Evolutionary conservation across 2,113 vertebrate species (phyloP).

Genomic region (Trachemys scripta): DNA sequence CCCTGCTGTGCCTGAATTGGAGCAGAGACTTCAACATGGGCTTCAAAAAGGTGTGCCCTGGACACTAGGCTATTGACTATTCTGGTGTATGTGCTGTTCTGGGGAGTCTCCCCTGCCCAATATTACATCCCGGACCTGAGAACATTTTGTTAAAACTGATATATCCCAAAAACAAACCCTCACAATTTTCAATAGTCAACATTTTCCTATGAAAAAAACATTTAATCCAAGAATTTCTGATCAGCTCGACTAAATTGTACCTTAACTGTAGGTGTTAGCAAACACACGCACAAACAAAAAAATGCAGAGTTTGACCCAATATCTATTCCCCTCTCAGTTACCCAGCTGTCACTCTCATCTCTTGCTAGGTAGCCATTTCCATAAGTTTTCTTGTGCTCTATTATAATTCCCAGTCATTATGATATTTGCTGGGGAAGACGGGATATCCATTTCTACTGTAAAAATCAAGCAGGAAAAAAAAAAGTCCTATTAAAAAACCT

Average conservation of each 20-base stretch:
- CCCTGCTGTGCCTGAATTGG: background rate
- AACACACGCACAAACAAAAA: background rate
- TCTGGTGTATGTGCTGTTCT: background rate
- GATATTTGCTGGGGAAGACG: background rate
- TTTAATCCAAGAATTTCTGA: too few relatives aligned
- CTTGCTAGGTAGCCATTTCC: background rate
- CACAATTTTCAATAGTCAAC: too few relatives aligned
- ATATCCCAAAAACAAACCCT: too few relatives aligned
- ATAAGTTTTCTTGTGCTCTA: background rate
- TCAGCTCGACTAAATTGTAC: background rate
- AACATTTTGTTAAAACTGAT: too few relatives aligned
- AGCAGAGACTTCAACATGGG: background rate
- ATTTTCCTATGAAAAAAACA: too few relatives aligned
- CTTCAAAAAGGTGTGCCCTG: too few relatives aligned
- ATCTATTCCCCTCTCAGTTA: background rate
- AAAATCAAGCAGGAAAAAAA: background rate
- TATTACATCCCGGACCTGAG: too few relatives aligned
- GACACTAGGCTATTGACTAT: background rate
- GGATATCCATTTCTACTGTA: background rate
- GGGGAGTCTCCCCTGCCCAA: too few relatives aligned
- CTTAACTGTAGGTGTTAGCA: background rate
- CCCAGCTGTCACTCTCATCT: background rate
- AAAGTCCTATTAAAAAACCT: background rate
- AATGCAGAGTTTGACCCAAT: accelerated
- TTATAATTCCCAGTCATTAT: background rate